phyloP scores from a whole-genome alignment of 2,797 vertebrate species.

The Sebastes nivosus region DNA sequence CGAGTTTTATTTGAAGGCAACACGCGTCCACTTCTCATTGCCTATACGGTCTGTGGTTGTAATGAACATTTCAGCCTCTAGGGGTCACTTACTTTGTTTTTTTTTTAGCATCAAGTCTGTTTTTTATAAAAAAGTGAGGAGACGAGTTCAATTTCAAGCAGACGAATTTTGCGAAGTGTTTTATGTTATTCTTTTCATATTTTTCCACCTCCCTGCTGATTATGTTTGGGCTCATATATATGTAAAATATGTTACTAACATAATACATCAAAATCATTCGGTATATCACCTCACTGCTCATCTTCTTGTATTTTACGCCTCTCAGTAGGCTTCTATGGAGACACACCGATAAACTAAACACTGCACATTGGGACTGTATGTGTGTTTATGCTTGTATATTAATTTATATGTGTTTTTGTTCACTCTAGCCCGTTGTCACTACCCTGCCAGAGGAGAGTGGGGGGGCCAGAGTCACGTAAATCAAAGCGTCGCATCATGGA shows the following conservation, averaged over 20 bases:
- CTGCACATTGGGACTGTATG: background rate
- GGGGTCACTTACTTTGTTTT: background rate
- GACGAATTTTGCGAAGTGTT: background rate
- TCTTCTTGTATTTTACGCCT: slow-evolving; percentile 3
- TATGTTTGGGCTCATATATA: background rate
- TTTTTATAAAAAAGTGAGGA: background rate
- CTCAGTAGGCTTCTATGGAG: background rate
- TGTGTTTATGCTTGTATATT: slow-evolving; percentile 12
- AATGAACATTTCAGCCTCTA: slow-evolving; percentile 1
- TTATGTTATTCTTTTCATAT: background rate
- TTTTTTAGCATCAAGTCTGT: background rate
- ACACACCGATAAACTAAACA: slow-evolving; percentile 6
- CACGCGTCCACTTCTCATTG: too few relatives aligned
- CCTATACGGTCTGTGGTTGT: background rate
- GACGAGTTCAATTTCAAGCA: background rate
- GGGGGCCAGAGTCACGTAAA: slow-evolving; percentile 80
- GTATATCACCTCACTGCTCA: background rate
- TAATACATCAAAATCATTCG: background rate
- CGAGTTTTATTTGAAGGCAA: too few relatives aligned
- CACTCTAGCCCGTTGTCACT: slow-evolving; percentile 81
- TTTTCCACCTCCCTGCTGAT: background rate
- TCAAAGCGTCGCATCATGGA: slow-evolving; percentile 85
- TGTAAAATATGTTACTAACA: background rate
- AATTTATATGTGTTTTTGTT: slow-evolving; percentile 57
- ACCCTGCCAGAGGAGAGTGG: slow-evolving; percentile 81